Base-by-base conservation (phyloP, 1,140 invertebrate genomes). In the Pseudobourletiella spinata region DNA sequence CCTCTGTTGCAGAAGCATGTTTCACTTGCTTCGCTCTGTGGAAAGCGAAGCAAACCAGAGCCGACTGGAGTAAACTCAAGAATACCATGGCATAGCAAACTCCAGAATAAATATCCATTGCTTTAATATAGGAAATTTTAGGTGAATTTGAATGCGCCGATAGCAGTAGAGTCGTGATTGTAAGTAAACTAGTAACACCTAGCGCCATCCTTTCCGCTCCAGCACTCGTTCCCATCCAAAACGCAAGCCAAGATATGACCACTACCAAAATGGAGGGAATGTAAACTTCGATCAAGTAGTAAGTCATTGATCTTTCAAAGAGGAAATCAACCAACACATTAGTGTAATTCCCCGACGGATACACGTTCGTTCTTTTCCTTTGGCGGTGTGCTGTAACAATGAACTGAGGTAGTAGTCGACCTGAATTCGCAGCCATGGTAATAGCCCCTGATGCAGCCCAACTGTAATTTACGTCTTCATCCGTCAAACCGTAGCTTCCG, bases 111-210 rank as follows among this genome's bases (percentile, higher is more conserved):
- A 82, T 77, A 70, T 81, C 80, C 67, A 82, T 79, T 55, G 77
- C 75, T 67, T 82, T 81, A 56, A 82, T 74, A 69, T 82, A 82
- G 29, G 77, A 78, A 56, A 81, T 80, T 71, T 81, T 81, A 25
- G 81, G 81, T 66, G 82, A 75, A 39, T 79, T 74, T 50, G 80
- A 74, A 71, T 82, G 82, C 57, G 81, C 82, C 16, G 76, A 79
- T 52, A 80, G 81, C 70, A 82, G 78, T 20, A 82, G 73, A 30
- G 80, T 82, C 14, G 80, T 81, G 75, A 82, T 81, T 22, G 81
- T 81, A 54, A 80, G 76, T 61, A 81, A 74, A 62, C 76, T 80
- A 30, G 79, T 80, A 57, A 81, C 80, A 22, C 79, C 77, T 18
- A 79, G 73, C 16, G 77, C 73, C 8, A 79, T 77, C 35, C 79